Conservation (phyloP, 92 coral and sea anemone genomes). For the Palythoa caribaeorum region DNA sequence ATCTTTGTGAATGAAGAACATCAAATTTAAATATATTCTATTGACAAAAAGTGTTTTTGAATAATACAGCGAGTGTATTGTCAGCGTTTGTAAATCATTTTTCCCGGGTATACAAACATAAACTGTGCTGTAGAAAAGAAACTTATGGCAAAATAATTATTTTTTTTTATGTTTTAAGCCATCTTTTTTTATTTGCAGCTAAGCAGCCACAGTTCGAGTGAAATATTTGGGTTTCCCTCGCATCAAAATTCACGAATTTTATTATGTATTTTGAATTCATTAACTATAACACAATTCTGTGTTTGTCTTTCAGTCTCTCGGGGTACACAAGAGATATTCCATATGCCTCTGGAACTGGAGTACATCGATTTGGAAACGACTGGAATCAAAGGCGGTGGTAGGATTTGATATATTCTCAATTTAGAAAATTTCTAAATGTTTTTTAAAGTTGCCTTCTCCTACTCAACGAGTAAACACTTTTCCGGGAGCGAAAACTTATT, state of each 20-base stretch:
- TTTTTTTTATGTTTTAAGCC: neutral
- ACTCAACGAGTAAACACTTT: neutral
- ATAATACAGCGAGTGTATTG: conserved; percentile 23
- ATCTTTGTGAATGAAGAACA: conserved; percentile 23
- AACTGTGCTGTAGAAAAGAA: neutral
- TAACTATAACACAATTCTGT: conserved; percentile 49
- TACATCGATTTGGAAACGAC: conserved; percentile 90
- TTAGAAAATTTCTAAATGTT: conserved; percentile 3
- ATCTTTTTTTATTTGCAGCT: conserved; percentile 20
- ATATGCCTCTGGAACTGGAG: conserved; percentile 79
- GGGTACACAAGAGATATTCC: conserved; percentile 35
- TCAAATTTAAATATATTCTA: conserved; percentile 41
- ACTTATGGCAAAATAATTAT: neutral
- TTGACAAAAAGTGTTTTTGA: conserved; percentile 32
- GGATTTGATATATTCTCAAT: conserved; percentile 24
- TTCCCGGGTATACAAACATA: neutral
- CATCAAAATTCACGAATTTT: conserved; percentile 49
- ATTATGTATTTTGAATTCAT: conserved; percentile 53
- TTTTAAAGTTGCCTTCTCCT: neutral
- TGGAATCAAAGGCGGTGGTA: conserved; percentile 83
- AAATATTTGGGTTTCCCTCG: conserved; percentile 45
- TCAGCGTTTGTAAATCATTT: neutral
- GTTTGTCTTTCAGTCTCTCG: conserved; percentile 44
- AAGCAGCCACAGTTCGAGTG: conserved; percentile 30
- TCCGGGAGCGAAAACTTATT: conserved; percentile 38